Percentiles rank a stretch among this genome's conserved stretches.
Conservation (phyloP, 53 echinoderm and acorn worm genomes). For the Temnopleurus reevesii region DNA sequence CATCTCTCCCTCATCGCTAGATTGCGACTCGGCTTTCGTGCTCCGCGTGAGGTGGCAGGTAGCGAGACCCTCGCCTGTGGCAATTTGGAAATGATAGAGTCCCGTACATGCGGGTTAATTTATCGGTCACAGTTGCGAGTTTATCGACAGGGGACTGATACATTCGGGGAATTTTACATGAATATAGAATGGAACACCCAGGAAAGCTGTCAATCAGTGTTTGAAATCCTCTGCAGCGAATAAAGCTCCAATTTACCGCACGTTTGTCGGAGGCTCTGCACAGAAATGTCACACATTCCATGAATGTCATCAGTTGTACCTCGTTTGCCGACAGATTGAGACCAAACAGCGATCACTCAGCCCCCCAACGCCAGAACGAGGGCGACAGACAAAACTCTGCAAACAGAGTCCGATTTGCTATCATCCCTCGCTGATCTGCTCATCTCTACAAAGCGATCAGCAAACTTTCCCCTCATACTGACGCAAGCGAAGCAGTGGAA, state of each 20-base stretch:
- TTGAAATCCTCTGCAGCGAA: neutral
- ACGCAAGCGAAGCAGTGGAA: neutral
- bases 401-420: neutral
- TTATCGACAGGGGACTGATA: neutral
- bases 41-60: neutral
- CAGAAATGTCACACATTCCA: neutral
- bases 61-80: neutral
- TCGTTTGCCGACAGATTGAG: neutral
- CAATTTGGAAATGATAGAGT: neutral
- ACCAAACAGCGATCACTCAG: conserved; percentile 5
- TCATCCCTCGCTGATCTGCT: neutral
- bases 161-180: neutral
- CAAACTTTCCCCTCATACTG: neutral
- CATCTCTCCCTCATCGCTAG: neutral
- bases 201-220: neutral
- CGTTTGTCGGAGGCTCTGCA: neutral
- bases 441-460: neutral
- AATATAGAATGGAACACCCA: neutral
- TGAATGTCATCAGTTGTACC: neutral
- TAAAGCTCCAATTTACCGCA: neutral
- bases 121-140: neutral
- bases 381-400: neutral
- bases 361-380: neutral
- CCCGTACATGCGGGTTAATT: conserved; percentile 24
- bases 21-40: neutral